Evolutionary conservation across 2,888 invertebrate genomes (phyloP).

Genomic region (Ischnura elegans): DNA sequence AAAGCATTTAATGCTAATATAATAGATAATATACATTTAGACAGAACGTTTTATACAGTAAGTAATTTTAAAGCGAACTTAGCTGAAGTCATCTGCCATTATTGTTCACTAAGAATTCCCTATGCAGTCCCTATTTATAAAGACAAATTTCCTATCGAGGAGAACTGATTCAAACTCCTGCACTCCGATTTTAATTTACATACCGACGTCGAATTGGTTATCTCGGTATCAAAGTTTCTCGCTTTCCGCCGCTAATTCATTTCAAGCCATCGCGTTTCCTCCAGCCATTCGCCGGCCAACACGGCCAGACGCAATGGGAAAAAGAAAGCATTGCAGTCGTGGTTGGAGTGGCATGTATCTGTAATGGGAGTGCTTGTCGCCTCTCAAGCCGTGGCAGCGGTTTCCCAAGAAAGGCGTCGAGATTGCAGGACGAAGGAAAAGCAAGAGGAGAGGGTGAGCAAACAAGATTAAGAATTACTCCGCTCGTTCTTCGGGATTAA

Average conservation of each 20-base stretch:
- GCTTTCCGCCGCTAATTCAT: not conserved
- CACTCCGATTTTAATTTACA: too few relatives aligned
- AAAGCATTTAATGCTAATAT: too few relatives aligned
- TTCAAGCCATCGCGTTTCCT: not conserved
- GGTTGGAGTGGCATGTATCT: not conserved
- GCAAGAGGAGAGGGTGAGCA: not conserved
- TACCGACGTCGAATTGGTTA: not conserved
- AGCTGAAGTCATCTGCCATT: too few relatives aligned
- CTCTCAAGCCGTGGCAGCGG: not conserved
- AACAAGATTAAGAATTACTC: slow-evolving; percentile 16
- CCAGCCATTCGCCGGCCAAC: not conserved
- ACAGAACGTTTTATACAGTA: too few relatives aligned
- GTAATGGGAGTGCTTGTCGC: not conserved
- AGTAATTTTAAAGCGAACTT: too few relatives aligned
- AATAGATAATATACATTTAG: too few relatives aligned
- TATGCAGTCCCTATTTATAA: too few relatives aligned
- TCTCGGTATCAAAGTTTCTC: not conserved
- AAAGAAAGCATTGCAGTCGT: not conserved
- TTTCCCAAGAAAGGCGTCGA: not conserved
- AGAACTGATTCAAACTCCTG: too few relatives aligned
- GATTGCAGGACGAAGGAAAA: not conserved
- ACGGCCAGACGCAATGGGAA: not conserved
- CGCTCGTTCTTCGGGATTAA: not conserved
- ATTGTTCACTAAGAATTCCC: too few relatives aligned
- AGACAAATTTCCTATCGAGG: too few relatives aligned